Evolutionary conservation across 2,113 vertebrate genomes (phyloP), one percentile per base, ranked within the genome.

Genomic region (Nothoprocta perdicaria): DNA sequence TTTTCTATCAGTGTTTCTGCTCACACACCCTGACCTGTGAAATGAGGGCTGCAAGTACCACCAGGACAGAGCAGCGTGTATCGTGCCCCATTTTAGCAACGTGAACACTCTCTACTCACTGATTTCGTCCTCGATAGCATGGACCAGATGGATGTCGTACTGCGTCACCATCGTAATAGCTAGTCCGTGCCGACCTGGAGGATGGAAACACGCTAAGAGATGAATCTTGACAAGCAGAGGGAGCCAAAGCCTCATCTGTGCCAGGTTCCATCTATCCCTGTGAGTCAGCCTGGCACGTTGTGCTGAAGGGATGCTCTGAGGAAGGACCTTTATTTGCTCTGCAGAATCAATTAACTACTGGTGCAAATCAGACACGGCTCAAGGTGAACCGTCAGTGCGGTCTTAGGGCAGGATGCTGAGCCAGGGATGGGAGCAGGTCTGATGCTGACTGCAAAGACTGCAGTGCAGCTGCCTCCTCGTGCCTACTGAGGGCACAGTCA

Each of bases 81-180:
- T 0, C 1, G 46, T 14, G n/a, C 50, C 48, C 8, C 16, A 3
- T 15, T 19, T 57, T 3, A 52, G 45, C 14, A 76, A 62, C 4
- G 0, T 4, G 10, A 9, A 5, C 2, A 6, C 7, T 26, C 58
- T 19, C 29, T 6, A 98, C 99, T 98, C 93, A 99, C 99, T 97
- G 91, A 96, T 99, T 84, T 99, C 97, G 41, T 98, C 97, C 94
- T 99, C 99, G 0, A 99, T 98, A 48, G 98, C 92, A 0, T 98
- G 98, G 26, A 99, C 97, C 35, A 99, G 97, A 75, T 99, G 99
- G 96, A 99, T 99, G 97, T 99, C 99, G 2, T 99, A 99, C 97
- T 99, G 99, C 0, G 99, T 99, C 96, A 99, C 99, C 93, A 99
- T 97, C 0, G 99, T 99, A 91, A 99, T 97, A 31, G 99, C 98